Conservation (phyloP, 2,113 vertebrate genomes). For the Cyprinodon brontotheroides region DNA sequence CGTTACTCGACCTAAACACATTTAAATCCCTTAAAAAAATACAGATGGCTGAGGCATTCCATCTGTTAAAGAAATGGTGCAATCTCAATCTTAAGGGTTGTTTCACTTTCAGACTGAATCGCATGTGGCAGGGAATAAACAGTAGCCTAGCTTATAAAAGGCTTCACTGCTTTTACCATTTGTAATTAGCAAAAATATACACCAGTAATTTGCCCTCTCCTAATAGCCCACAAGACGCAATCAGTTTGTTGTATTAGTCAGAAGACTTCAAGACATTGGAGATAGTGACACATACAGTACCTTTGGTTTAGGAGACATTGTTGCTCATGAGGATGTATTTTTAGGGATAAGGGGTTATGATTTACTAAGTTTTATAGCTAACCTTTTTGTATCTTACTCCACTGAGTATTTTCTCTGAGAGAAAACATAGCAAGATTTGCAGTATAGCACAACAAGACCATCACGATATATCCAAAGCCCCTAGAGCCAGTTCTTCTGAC, state of each 20-base stretch:
- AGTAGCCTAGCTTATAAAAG: slow-evolving; percentile 75
- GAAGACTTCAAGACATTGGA: slow-evolving; percentile 69
- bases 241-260: slow-evolving; percentile 75
- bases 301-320: slow-evolving; percentile 37
- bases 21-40: slow-evolving; percentile 42
- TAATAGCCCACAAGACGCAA: slow-evolving; percentile 71
- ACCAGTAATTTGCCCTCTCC: slow-evolving; percentile 68
- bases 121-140: slow-evolving; percentile 76
- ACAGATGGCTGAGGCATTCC: slow-evolving; percentile 64
- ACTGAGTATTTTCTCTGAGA: no score
- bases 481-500: no score
- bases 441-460: neutral
- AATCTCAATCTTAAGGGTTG: slow-evolving; percentile 74
- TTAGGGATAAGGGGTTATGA: slow-evolving; percentile 16
- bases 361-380: neutral
- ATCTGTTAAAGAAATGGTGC: slow-evolving; percentile 78
- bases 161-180: slow-evolving; percentile 77
- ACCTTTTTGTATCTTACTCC: no score
- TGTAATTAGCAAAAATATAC: slow-evolving; percentile 80
- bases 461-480: no score
- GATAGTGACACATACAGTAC: slow-evolving; percentile 23
- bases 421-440: neutral
- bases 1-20: slow-evolving; percentile 59
- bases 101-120: slow-evolving; percentile 75
- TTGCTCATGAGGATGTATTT: slow-evolving; percentile 3